Evolutionary conservation across 2,888 invertebrate genomes (phyloP).

Genomic region (Dysmachus trigonus): DNA sequence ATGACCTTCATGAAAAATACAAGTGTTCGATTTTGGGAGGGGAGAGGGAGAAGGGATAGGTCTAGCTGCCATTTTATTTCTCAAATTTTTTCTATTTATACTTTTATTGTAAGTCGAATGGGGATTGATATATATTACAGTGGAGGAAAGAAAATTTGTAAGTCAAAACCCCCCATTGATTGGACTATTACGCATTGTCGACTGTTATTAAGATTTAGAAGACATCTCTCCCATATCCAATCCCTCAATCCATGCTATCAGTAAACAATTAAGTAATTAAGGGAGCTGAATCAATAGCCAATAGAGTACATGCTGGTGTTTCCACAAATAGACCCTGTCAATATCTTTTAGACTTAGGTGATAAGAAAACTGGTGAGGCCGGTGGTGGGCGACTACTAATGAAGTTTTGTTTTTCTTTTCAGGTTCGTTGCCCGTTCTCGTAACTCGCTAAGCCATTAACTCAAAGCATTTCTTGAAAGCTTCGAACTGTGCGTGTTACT

Average conservation of each 20-base stretch:
- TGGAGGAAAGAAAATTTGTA: no score
- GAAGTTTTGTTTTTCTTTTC: conserved; percentile 35
- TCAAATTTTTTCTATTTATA: no score
- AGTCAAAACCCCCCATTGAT: no score
- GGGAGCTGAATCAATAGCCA: neutral
- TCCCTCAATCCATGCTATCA: neutral
- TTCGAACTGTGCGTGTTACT: conserved; percentile 34
- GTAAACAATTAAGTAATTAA: neutral
- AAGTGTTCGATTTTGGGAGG: no score
- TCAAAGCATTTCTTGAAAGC: conserved; percentile 27
- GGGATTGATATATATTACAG: no score
- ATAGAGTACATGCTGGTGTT: neutral
- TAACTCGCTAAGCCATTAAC: conserved; percentile 38
- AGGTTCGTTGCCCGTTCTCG: conserved; percentile 46
- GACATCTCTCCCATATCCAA: neutral
- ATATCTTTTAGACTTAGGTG: neutral
- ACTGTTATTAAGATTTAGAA: neutral
- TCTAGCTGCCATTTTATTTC: no score
- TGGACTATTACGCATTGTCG: no score
- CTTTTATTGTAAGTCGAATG: no score
- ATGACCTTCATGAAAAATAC: no score
- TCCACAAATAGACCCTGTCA: neutral
- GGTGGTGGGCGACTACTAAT: neutral
- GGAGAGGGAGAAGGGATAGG: no score
- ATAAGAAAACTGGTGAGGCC: neutral